phyloP scores from a whole-genome alignment of 2,113 vertebrate species.

The Gymnobelideus leadbeateri region DNA sequence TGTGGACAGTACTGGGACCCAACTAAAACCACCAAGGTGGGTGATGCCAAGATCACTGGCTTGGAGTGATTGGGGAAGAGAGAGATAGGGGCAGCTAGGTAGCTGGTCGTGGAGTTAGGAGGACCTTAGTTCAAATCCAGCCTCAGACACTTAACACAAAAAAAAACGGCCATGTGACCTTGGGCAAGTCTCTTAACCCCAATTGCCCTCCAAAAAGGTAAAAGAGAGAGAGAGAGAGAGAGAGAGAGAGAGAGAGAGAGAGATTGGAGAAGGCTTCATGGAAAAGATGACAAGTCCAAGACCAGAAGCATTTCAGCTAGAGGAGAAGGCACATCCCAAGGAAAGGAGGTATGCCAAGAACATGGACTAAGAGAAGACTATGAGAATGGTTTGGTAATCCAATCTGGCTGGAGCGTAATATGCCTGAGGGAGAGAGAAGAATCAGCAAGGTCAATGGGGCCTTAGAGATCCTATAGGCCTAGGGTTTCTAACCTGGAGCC shows the following conservation, averaged over 20 bases:
- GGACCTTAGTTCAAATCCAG: too few relatives aligned
- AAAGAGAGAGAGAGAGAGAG: not conserved
- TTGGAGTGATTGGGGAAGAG: not conserved
- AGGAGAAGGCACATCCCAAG: not conserved
- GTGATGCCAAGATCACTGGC: not conserved
- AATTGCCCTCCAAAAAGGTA: too few relatives aligned
- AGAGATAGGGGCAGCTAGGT: too few relatives aligned
- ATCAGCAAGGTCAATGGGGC: not conserved
- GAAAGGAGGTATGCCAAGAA: not conserved
- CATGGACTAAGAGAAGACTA: not conserved
- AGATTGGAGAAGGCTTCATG: not conserved
- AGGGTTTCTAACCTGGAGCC: not conserved
- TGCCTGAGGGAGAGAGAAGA: not conserved
- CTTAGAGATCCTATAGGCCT: not conserved
- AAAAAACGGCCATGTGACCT: too few relatives aligned
- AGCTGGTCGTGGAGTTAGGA: too few relatives aligned
- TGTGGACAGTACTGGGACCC: slow-evolving; percentile 7
- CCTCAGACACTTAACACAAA: too few relatives aligned
- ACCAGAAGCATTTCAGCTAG: not conserved
- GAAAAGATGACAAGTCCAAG: not conserved
- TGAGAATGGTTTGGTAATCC: not conserved
- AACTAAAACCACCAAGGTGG: not conserved
- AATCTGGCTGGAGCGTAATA: not conserved
- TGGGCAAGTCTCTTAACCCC: too few relatives aligned
- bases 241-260: not conserved